phyloP scores from a whole-genome alignment of 2,888 invertebrate species.

The Bhutanitis thaidina region DNA sequence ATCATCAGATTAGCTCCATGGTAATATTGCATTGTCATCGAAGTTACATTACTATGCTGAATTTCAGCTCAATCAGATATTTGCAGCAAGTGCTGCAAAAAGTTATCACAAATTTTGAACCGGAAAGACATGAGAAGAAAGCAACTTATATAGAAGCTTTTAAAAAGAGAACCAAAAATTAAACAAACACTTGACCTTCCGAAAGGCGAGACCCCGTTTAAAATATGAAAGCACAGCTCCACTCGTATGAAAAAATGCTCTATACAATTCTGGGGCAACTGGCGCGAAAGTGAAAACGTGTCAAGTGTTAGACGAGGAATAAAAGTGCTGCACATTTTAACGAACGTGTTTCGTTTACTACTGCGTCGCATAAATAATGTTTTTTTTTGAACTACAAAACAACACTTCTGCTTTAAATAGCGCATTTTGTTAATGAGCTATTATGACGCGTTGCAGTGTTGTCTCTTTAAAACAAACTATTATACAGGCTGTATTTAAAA shows the following conservation, averaged over 20 bases:
- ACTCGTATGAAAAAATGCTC: constrained; percentile 30
- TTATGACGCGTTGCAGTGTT: background rate
- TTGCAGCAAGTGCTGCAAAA: no score
- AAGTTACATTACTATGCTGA: no score
- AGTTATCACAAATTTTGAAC: no score
- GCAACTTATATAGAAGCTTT: no score
- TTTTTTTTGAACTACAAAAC: background rate
- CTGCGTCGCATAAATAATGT: constrained; percentile 15
- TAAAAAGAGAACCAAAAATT: constrained; percentile 14
- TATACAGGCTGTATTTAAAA: no score
- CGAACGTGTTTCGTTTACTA: constrained; percentile 17
- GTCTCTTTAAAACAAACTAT: no score
- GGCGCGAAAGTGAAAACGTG: constrained; percentile 65
- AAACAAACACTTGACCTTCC: constrained; percentile 36
- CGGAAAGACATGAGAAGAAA: no score
- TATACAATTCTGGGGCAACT: constrained; percentile 31
- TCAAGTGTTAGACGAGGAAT: constrained; percentile 49
- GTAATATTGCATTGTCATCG: no score
- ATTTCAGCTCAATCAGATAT: no score
- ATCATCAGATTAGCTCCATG: no score
- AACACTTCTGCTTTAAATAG: background rate
- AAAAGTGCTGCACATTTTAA: constrained; percentile 26
- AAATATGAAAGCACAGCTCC: constrained; percentile 32
- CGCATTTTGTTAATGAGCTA: background rate
- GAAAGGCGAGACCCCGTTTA: constrained; percentile 32